A percentile compares a stretch with the other conserved stretches of the same genome.
Conservation (phyloP, 2,113 vertebrate genomes). For the Rhinoderma darwinii region DNA sequence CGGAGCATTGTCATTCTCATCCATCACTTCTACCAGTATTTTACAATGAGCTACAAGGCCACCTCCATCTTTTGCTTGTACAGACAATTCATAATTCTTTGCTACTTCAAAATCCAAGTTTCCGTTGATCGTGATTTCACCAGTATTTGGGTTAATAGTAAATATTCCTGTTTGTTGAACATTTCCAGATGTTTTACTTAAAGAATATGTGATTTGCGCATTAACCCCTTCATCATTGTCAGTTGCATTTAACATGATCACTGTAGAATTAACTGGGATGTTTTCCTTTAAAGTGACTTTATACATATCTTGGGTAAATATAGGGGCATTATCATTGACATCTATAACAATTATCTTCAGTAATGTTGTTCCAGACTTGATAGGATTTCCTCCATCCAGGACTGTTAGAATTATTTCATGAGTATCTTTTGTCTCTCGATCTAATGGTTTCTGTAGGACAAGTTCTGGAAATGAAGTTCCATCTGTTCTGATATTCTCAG, state of each 20-base stretch:
- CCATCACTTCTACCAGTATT: constrained; percentile 67
- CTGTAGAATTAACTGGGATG: not conserved
- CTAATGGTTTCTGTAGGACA: constrained; percentile 66
- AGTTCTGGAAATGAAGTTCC: constrained; percentile 68
- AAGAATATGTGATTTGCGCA: constrained; percentile 3
- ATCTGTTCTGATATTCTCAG: constrained; percentile 62
- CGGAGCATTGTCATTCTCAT: constrained; percentile 71
- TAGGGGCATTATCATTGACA: constrained; percentile 69
- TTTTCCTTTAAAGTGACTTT: not conserved
- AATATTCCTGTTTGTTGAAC: not conserved
- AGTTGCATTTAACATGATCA: not conserved
- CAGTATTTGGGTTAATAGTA: not conserved
- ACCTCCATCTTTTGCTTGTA: constrained; percentile 58
- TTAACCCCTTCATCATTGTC: constrained; percentile 3
- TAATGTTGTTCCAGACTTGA: constrained; percentile 62
- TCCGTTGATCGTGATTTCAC: not conserved
- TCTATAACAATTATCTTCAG: constrained; percentile 66
- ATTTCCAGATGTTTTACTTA: not conserved
- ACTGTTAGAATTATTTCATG: constrained; percentile 67
- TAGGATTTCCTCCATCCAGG: constrained; percentile 63
- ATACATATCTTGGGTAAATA: not conserved
- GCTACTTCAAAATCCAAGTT: not conserved
- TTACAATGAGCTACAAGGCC: constrained; percentile 57
- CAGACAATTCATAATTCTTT: constrained; percentile 6
- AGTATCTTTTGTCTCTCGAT: constrained; percentile 64